Base-by-base conservation (phyloP, 2,888 invertebrate species). In the Epistrophella euchroma region DNA sequence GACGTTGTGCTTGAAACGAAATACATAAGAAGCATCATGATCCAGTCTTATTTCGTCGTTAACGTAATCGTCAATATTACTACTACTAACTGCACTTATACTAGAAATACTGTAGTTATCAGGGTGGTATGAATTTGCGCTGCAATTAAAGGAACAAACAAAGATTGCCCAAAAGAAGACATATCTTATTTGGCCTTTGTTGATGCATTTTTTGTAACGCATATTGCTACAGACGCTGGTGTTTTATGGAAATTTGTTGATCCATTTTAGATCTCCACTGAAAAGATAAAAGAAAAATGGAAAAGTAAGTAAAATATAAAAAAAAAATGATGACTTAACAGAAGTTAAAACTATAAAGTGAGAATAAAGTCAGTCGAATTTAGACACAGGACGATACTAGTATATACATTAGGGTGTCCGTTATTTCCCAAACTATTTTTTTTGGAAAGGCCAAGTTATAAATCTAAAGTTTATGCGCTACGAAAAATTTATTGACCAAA, bases 1-100 rank as follows among this genome's bases (percentile, higher is more conserved):
- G 28, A 94, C 92, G 47, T 94, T 91, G 89, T 94, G 94, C 17
- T 96, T 94, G 93, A 98, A 98, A 88, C 93, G 94, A 91, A 97
- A 95, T 84, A 88, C 84, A 62, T 89, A 89, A 68, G 81, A 43
- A 56, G 81, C 80, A 60, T 88, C 80, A 60, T 88, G 88, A 64
- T 88, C 83, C 43, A 55, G 45, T 22, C 22, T 74, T 50, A 62
- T 37, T 40, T 77, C 22, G 50, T 71, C 72, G 62, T 60, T 72
- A 32, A 47, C 35, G 43, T 47, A 37, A 58, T 60, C 50, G 50
- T 50, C 55, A 45, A 72, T 40, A 28, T 64, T 45, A 37, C 58
- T 28, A 11, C 43, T 68, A 52, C 43, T 87, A 45, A 50, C 50
- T 72, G 62, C 73, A 70, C 62, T 77, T 55, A 43, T 71, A 62